Conservation (phyloP, 1,140 invertebrate genomes). For the Magallana gigas region DNA sequence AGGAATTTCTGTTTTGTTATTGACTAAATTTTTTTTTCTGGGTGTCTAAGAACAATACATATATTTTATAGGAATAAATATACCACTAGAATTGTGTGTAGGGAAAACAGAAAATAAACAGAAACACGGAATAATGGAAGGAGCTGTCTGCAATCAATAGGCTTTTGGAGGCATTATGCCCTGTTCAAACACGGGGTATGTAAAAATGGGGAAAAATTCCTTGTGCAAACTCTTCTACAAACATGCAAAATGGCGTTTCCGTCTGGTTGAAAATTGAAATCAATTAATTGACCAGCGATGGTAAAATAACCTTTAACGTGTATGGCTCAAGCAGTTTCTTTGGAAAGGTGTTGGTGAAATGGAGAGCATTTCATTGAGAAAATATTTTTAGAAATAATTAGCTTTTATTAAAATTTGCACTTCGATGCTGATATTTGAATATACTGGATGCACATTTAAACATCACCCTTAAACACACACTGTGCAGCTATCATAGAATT, state of each 20-base stretch:
- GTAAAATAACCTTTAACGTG: no score
- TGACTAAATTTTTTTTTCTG: background rate
- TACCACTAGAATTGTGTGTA: background rate
- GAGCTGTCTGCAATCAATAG: conserved; percentile 2
- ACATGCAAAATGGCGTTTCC: background rate
- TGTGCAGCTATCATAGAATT: no score
- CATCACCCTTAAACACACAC: no score
- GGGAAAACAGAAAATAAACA: background rate
- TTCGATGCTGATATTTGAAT: no score
- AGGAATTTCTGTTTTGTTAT: background rate
- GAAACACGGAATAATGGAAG: background rate
- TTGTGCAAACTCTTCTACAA: background rate
- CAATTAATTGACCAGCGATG: background rate
- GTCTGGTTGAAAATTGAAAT: background rate
- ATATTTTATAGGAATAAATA: no score
- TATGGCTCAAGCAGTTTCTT: no score
- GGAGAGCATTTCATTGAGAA: no score
- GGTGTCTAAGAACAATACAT: background rate
- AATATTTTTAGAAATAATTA: no score
- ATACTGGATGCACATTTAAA: no score
- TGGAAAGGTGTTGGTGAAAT: no score
- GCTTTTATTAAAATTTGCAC: no score
- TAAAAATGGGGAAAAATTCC: background rate
- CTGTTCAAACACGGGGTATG: conserved; percentile 5
- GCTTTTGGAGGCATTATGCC: background rate